phyloP scores from a whole-genome alignment of 2,888 invertebrate genomes.

The Idaea aversata region DNA sequence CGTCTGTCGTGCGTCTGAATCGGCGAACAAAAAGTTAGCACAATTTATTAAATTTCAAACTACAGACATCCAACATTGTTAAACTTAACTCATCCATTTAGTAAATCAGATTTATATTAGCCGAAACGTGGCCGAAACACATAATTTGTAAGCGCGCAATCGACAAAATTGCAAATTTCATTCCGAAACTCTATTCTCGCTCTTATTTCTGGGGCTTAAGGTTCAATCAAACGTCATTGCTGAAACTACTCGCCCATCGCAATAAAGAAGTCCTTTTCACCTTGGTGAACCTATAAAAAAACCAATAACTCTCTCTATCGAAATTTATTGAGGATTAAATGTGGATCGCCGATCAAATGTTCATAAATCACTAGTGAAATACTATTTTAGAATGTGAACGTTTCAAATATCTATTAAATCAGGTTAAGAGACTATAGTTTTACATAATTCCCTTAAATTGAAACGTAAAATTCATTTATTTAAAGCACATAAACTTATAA shows the following conservation, averaged over 20 bases:
- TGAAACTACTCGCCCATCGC: not conserved
- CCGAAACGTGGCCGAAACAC: not conserved
- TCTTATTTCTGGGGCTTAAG: not conserved
- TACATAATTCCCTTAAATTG: too few relatives aligned
- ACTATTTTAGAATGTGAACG: not conserved
- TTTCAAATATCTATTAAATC: not conserved
- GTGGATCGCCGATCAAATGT: constrained; percentile 8
- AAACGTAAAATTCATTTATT: too few relatives aligned
- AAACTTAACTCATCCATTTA: not conserved
- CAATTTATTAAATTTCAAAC: not conserved
- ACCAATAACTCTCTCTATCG: constrained; percentile 22
- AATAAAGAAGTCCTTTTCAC: constrained; percentile 8
- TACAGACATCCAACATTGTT: not conserved
- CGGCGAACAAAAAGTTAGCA: not conserved
- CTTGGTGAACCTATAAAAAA: constrained; percentile 17
- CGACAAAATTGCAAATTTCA: not conserved
- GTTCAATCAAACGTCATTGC: not conserved
- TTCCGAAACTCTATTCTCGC: not conserved
- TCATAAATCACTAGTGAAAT: not conserved
- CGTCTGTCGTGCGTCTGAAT: not conserved
- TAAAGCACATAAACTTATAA: too few relatives aligned
- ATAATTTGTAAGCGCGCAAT: not conserved
- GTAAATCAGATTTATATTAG: not conserved
- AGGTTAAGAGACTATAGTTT: not conserved
- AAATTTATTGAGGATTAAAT: constrained; percentile 33